Base-by-base conservation (phyloP, 2,113 vertebrate species). In the Neomonachus schauinslandi region DNA sequence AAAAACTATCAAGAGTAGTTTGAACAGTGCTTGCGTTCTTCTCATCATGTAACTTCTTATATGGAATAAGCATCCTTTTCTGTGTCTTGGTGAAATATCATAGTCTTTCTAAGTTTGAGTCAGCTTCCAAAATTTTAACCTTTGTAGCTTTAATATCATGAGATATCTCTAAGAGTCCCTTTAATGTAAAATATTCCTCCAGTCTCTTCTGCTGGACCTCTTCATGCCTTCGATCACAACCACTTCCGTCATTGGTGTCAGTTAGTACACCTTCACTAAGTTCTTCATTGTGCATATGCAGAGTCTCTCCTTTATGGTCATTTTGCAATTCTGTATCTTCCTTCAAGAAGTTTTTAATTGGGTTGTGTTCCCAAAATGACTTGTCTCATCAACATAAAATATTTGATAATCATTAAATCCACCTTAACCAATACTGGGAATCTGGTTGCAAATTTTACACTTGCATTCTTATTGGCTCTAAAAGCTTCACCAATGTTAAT, bases 361-460 rank as follows among this genome's bases (percentile, higher is more conserved):
- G 22, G 1, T 61, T 94, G 13, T 51, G 14, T 96, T 79, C 28
- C 10, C 83, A 83, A 19, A 88, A 13, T 49, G 3, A 84, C n/a
- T 57, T 86, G 7, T 82, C 55, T 92, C 16, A 82, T 84, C 81
- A 55, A 55, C 16, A 84, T 61, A 83, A 67, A 74, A 80, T 85
- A 42, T 49, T 61, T 91, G 46, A 82, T 31, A 49, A 31, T 94
- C 89, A 57, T 67, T 31, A 71, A 63, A 83, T 79, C 31, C 13
- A 74, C 28, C n/a, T 86, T 53, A 95, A 39, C 36, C 9, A 65
- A 83, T 82, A 65, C n/a, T 91, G 74, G 57, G 39, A 76, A 65
- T 92, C 53, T 77, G 46, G 19, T 22, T 91, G 11, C 63, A 76
- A 89, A 46, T 96, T 96, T 85, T 85, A 94, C 15, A 88, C 33